These are phyloP conservation scores for Burhinus oedicnemus DNA, from an alignment of 2,113 vertebrate genomes.

Conservation along the genomic window DNA sequence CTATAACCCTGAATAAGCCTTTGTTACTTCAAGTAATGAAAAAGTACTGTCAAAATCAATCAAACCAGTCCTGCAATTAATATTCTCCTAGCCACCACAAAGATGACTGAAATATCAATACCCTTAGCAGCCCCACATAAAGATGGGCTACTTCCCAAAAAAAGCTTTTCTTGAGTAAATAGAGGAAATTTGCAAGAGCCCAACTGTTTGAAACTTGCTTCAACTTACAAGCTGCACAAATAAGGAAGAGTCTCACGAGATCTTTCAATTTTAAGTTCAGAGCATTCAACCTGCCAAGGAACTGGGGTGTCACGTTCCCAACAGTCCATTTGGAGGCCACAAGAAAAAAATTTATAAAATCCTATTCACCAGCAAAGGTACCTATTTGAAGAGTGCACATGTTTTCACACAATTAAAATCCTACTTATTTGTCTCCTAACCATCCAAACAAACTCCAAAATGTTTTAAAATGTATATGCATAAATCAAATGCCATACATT, in stretches of 20 bases:
- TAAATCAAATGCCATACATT: background rate
- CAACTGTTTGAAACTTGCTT: background rate
- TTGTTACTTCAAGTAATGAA: background rate
- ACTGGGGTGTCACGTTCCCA: background rate
- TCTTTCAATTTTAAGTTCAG: background rate
- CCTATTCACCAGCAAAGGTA: background rate
- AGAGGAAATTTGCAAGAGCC: background rate
- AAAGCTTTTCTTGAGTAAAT: background rate
- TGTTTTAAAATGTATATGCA: background rate
- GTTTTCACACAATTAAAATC: background rate
- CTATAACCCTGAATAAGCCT: background rate
- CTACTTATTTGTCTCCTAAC: background rate
- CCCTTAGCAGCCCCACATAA: background rate
- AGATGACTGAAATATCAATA: slow-evolving; percentile 11
- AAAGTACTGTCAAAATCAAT: slow-evolving; percentile 16
- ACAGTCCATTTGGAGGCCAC: background rate
- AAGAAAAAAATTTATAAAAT: background rate
- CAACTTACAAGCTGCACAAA: background rate
- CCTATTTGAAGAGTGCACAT: background rate
- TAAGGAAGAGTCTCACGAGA: background rate
- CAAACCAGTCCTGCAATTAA: background rate
- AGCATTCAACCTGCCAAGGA: background rate
- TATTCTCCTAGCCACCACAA: background rate
- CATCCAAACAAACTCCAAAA: background rate
- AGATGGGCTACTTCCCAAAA: background rate